phyloP scores from a whole-genome alignment of 2,888 invertebrate genomes.

The Lapara coniferarum region DNA sequence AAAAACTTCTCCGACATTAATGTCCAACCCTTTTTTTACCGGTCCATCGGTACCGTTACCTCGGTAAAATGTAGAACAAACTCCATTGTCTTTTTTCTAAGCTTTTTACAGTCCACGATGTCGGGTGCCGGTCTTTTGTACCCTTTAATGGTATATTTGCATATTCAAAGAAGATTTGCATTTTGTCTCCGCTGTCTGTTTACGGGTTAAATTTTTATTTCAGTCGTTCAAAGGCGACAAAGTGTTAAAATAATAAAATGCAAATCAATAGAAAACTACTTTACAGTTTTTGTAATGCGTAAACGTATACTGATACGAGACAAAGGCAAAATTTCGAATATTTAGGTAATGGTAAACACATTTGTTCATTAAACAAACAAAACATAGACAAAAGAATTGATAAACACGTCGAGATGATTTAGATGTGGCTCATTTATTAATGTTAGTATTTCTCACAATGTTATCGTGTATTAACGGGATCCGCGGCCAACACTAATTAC shows the following conservation, averaged over 20 bases:
- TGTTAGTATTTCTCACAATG: constrained; percentile 25
- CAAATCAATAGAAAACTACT: constrained; percentile 60
- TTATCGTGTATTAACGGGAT: constrained; percentile 6
- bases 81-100: constrained; percentile 64
- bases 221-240: constrained; percentile 53
- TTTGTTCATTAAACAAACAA: constrained; percentile 12
- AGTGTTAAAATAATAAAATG: constrained; percentile 71
- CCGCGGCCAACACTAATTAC: constrained; percentile 1
- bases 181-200: constrained; percentile 63
- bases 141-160: constrained; percentile 67
- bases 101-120: constrained; percentile 69
- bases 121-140: constrained; percentile 64
- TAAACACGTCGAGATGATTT: constrained; percentile 18
- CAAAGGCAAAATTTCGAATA: background rate
- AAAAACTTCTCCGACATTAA: constrained; percentile 61
- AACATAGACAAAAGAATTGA: constrained; percentile 19
- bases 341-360: background rate
- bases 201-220: constrained; percentile 62
- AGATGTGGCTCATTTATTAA: constrained; percentile 25
- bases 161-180: constrained; percentile 75
- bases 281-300: constrained; percentile 32
- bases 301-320: background rate
- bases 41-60: constrained; percentile 61
- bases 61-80: constrained; percentile 69
- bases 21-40: constrained; percentile 72